phyloP scores from a whole-genome alignment of 2,797 vertebrate genomes.

The Acanthurus lineatus region DNA sequence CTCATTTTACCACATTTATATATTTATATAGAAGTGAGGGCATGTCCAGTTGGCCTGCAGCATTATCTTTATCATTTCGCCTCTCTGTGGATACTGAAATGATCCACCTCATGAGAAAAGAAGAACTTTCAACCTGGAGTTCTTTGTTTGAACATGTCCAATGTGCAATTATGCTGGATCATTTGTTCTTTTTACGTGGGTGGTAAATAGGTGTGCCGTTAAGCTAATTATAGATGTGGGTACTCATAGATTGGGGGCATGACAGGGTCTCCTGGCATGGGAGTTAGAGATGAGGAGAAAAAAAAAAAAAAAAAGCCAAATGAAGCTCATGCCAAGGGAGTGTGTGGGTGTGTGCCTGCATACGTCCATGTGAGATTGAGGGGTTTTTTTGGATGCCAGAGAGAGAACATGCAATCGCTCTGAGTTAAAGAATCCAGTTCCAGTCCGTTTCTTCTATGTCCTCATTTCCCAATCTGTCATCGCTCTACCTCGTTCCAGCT shows the following conservation, averaged over 20 bases:
- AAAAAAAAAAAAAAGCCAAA: neutral
- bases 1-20: neutral
- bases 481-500: constrained; percentile 31
- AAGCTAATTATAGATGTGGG: constrained; percentile 79
- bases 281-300: constrained; percentile 17
- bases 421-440: constrained; percentile 42
- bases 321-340: constrained; percentile 19
- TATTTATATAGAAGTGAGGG: constrained; percentile 38
- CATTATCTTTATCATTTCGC: constrained; percentile 36
- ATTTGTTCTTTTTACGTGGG: constrained; percentile 78
- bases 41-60: constrained; percentile 25
- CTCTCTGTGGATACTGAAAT: constrained; percentile 52
- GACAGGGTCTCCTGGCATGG: constrained; percentile 67
- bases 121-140: constrained; percentile 51
- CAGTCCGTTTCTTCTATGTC: constrained; percentile 46
- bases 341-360: constrained; percentile 27
- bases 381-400: constrained; percentile 7
- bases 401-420: constrained; percentile 5
- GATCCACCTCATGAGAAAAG: constrained; percentile 63
- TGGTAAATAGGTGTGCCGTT: constrained; percentile 76
- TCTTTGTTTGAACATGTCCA: constrained; percentile 77
- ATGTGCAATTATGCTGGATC: constrained; percentile 76
- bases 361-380: neutral
- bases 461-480: constrained; percentile 70
- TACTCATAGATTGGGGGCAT: constrained; percentile 62